Evolutionary conservation across 2,113 vertebrate genomes (phyloP).

Genomic region (Scalopus aquaticus): DNA sequence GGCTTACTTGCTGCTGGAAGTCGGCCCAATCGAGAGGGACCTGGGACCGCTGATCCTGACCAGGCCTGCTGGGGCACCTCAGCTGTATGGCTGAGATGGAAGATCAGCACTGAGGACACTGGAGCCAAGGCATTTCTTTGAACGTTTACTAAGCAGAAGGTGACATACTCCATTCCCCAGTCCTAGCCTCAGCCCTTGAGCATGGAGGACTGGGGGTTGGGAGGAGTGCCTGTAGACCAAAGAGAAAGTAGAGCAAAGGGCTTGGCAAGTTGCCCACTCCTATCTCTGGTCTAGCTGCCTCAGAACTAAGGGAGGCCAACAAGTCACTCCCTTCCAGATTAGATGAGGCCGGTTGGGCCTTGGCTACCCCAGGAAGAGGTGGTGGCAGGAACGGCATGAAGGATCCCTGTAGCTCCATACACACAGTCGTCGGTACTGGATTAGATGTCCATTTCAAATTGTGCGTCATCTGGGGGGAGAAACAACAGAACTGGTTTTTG

Average conservation of each 20-base stretch:
- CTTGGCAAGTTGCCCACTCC: slow-evolving; percentile 57
- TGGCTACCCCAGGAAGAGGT: slow-evolving; percentile 60
- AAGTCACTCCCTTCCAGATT: slow-evolving; percentile 57
- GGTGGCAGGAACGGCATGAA: slow-evolving; percentile 38
- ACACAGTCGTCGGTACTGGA: slow-evolving; percentile 49
- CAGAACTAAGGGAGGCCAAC: slow-evolving; percentile 64
- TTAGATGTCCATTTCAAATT: slow-evolving; percentile 88
- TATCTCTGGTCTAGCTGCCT: slow-evolving; percentile 69
- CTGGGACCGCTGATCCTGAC: neutral
- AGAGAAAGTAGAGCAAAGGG: slow-evolving; percentile 62
- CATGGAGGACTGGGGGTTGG: neutral
- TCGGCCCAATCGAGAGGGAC: neutral
- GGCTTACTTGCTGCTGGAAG: slow-evolving; percentile 7
- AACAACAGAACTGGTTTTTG: slow-evolving; percentile 51
- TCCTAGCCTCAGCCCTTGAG: slow-evolving; percentile 21
- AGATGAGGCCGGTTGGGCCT: slow-evolving; percentile 63
- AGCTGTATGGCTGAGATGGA: neutral
- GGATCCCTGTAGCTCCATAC: slow-evolving; percentile 48
- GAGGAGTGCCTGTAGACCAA: slow-evolving; percentile 44
- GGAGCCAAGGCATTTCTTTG: slow-evolving; percentile 62
- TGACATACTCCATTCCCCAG: slow-evolving; percentile 42
- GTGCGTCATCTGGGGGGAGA: slow-evolving; percentile 82
- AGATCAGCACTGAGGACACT: slow-evolving; percentile 44
- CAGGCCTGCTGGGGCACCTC: neutral
- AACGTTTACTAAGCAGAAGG: slow-evolving; percentile 76